Base-by-base conservation (phyloP, 2,888 invertebrate species). In the Tiliacea citrago region DNA sequence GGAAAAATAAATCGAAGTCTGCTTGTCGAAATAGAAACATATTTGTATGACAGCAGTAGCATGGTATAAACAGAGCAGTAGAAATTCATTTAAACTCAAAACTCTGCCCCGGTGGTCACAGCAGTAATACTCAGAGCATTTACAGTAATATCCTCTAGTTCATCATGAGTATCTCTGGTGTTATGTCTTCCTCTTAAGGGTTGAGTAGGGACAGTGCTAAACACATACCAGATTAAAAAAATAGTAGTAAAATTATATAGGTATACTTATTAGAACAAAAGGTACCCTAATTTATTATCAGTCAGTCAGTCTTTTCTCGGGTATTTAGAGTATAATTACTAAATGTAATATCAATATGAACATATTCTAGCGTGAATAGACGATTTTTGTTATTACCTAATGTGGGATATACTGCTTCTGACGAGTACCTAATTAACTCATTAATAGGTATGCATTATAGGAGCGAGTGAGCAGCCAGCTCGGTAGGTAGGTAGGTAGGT, bases 11-110 rank as follows among this genome's bases (percentile, higher is more conserved):
- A 45, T 29, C 1, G 18, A 49, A 5, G 4, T 8, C n/a, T 29
- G 5, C 6, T 24, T n/a, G 21, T 1, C 13, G 21, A 60, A 60
- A n/a, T 39, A 39, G 3, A n/a, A 21, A 39, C 42, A 29, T 21
- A 42, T 45, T 58, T 3, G 9, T 21, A 45, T 21, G 16, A 47
- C 9, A 57, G 13, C 16, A 7, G 16, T 29, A 61, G 55, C 42
- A 3, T 9, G 16, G n/a, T 65, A 13, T 65, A 24, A 73, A 73
- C 16, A n/a, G 8, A 13, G 10, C 13, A 42, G 35, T 16, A 24
- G 6, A 49, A 18, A 60, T 51, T 60, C 8, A 57, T 79, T 58
- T 39, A 21, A 74, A 49, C 42, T n/a, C 29, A 39, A 78, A 73
- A 67, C 35, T 65, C 12, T 10, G 35, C 35, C n/a, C 21, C 18